Evolutionary conservation across 1,140 invertebrate genomes (phyloP), one percentile per base, ranked within the genome.

Genomic region (Coelopa frigida): DNA sequence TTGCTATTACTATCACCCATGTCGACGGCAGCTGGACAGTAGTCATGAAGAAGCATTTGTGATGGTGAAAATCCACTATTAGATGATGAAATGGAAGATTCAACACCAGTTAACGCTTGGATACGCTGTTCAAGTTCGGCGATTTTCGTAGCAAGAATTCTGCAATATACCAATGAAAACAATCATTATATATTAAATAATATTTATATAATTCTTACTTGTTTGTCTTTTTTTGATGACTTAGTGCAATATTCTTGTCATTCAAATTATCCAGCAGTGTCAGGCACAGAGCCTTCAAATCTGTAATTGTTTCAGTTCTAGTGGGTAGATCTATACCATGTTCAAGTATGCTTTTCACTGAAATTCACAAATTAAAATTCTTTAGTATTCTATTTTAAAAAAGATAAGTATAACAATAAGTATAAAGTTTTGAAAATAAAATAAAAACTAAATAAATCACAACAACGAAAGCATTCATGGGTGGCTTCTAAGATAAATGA

Each of bases 211-310:
- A 12, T 10, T 53, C 58, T 58, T 53, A 80, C 81, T 82, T 84
- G 63, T 87, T 91, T 2, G 87, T 84, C 73, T 89, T 89, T 52
- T 84, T 83, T 57, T 91, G 87, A 72, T 91, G 87, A 35, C 79
- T 78, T 4, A 91, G 61, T 10, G 87, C 87, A 23, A 88, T 68
- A 31, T 82, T 85, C 74, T 91, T 91, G 61, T 91, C 88, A 69
- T 87, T 87, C 11, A 91, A 71, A 24, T 87, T 79, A 65, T 93
- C 88, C 45, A 91, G 73, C 10, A 91, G 68, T 12, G 85, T 84
- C 33, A 83, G 71, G 52, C 85, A 86, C 12, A 91, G 61, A 4
- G 80, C 80, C 53, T 85, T 84, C 7, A 91, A 70, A 67, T 91
- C 87, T 12, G 78, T 73, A 46, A 84, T 70, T 3, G 82, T 82